Evolutionary conservation across 1,140 invertebrate species (phyloP), one percentile per base, ranked within the genome.

Genomic region (Idris sp.): DNA sequence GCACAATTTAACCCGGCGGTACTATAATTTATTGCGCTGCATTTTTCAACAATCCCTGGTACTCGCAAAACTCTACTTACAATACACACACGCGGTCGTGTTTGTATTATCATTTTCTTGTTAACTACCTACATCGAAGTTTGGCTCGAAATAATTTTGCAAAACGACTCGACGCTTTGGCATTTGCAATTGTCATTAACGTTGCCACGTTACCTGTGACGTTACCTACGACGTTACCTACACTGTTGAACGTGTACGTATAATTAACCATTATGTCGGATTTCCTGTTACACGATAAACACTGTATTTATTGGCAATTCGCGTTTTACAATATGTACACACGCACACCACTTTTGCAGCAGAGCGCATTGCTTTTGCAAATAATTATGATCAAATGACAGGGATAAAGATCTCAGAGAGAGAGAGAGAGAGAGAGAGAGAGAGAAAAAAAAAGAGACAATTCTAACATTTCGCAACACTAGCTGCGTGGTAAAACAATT

Each of bases 231-330:
- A 76, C 74, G 58, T 14, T 2, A 46, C 43, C 48, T 72, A 68
- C 74, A 76, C 48, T 67, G 67, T 72, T 68, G 48, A 41, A 13
- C 56, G 59, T 61, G 48, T 46, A 35, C 35, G 49, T 72, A n/a
- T n/a, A 71, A 76, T 71, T 71, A 76, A 72, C 56, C 62, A 72
- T 67, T 72, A 72, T 46, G 41, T 72, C 61, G 61, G 67, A 76
- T 68, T 76, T 76, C 74, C 74, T 71, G 67, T 71, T 76, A 65
- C 49, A 76, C 48, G 67, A 44, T 76, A 76, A 76, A 76, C 19
- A 76, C 74, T 72, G 56, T 68, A 51, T 76, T 76, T 76, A 76
- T 68, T 46, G 74, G 41, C 56, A 71, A 76, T 72, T 72, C 54
- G 49, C 49, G 38, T 71, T 56, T 72, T 58, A 68, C 61, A 62